Evolutionary conservation across 2,797 vertebrate species (phyloP), one percentile per base, ranked within the genome.

Genomic region (Coluber constrictor): DNA sequence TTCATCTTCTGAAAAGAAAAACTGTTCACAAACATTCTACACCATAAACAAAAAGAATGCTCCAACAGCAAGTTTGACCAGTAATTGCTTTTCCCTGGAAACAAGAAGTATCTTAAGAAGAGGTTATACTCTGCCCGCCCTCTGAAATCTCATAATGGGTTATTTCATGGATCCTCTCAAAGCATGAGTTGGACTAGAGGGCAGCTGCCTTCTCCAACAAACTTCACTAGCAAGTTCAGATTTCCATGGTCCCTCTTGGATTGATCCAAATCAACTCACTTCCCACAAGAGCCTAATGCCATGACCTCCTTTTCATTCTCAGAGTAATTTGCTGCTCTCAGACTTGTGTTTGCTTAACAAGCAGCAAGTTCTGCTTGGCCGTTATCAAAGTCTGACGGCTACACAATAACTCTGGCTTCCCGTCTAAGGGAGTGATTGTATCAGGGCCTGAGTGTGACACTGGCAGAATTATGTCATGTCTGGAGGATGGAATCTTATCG

Each of bases 381-480:
- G 90, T 94, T 94, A 94, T 94, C 92, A 61, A 87, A 89, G 74
- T 91, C 51, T 94, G 93, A 93, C 51, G 92, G 90, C n/a, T 93
- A 93, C 92, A 94, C 92, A 94, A 94, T 93, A 90, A 91, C 87
- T 91, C 87, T 59, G 55, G 92, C 74, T 94, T 94, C 93, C 93
- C 13, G 87, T 94, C 87, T 93, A 79, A 91, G 87, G 55, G 90
- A 93, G 55, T 43, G 90, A 94, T 94, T 74, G 60, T 87, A 93
- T 94, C 93, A 32, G 79, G 55, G 25, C 56, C 87, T 74, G 61
- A 25, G 6, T 87, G 92, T 89, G 92, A 94, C 87, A 90, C 74
- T 90, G 56, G 90, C 60, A 87, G 92, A 94, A 91, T 93, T 91
- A 93, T 93, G 93, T 93, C 92, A 94, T 93, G 93, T 93, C 93